Evolutionary conservation across 1,140 invertebrate genomes (phyloP).

Genomic region (Drosophila elegans): DNA sequence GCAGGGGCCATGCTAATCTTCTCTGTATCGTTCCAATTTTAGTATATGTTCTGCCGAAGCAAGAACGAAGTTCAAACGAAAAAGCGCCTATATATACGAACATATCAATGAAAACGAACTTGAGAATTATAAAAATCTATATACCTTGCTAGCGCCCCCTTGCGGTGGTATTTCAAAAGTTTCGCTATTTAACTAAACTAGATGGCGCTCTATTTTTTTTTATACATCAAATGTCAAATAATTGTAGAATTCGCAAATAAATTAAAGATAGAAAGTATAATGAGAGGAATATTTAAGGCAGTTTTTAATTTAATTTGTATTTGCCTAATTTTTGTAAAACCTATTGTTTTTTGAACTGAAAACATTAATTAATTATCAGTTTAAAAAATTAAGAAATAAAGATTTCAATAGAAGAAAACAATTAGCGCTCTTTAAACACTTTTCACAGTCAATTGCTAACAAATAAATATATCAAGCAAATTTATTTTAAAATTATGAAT

Average conservation of each 20-base stretch:
- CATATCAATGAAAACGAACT: fast-evolving
- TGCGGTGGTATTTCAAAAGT: background rate
- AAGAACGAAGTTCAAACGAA: slow-evolving; percentile 86
- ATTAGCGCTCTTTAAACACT: too few relatives aligned
- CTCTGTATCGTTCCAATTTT: slow-evolving; percentile 96
- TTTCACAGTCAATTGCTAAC: too few relatives aligned
- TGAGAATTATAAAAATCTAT: background rate
- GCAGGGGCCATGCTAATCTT: slow-evolving; percentile 97
- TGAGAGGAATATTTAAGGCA: too few relatives aligned
- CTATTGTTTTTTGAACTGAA: too few relatives aligned
- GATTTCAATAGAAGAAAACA: too few relatives aligned
- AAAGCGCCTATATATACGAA: background rate
- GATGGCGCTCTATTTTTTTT: background rate
- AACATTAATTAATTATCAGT: too few relatives aligned
- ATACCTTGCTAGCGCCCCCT: background rate
- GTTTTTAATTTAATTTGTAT: too few relatives aligned
- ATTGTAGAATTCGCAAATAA: background rate
- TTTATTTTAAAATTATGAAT: too few relatives aligned
- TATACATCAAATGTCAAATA: background rate
- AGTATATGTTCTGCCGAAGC: slow-evolving; percentile 92
- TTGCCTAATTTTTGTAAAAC: too few relatives aligned
- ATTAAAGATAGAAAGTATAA: too few relatives aligned
- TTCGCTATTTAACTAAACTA: background rate
- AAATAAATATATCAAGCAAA: too few relatives aligned
- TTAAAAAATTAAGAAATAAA: too few relatives aligned